phyloP scores from a whole-genome alignment of 2,113 vertebrate species.

The Chrysemys picta region DNA sequence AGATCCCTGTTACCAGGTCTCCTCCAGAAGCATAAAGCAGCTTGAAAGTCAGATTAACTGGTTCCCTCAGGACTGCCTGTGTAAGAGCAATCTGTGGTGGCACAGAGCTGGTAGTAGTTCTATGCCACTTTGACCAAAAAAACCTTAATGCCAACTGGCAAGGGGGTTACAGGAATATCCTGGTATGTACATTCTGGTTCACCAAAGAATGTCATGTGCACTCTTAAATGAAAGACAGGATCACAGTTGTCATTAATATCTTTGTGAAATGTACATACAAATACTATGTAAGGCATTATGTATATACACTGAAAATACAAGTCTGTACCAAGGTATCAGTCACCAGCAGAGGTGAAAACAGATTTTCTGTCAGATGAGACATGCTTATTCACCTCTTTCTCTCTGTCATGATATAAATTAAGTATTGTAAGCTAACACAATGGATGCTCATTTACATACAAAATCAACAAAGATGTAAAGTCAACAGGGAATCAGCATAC shows the following conservation, averaged over 20 bases:
- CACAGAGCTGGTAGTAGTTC: background rate
- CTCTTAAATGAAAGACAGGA: background rate
- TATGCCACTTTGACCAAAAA: background rate
- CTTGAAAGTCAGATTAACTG: background rate
- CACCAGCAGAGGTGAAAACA: background rate
- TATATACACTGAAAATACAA: background rate
- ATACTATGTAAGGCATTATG: background rate
- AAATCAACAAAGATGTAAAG: background rate
- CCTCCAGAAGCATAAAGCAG: background rate
- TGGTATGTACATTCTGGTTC: background rate
- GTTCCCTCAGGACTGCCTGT: fast-evolving
- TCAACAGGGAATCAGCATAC: background rate
- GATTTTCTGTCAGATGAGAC: background rate
- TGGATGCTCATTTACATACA: background rate
- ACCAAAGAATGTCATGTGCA: background rate
- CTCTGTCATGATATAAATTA: background rate
- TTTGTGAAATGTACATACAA: background rate
- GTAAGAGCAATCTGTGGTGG: background rate
- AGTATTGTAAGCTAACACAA: background rate
- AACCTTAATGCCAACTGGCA: background rate
- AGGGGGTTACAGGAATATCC: background rate
- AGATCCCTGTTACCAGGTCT: background rate
- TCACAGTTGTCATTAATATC: background rate
- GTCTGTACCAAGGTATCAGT: background rate
- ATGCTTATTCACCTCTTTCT: background rate